These are phyloP conservation scores for Amblyjoppa proteus DNA, from an alignment of 2,888 invertebrate species.

Conservation along the genomic window DNA sequence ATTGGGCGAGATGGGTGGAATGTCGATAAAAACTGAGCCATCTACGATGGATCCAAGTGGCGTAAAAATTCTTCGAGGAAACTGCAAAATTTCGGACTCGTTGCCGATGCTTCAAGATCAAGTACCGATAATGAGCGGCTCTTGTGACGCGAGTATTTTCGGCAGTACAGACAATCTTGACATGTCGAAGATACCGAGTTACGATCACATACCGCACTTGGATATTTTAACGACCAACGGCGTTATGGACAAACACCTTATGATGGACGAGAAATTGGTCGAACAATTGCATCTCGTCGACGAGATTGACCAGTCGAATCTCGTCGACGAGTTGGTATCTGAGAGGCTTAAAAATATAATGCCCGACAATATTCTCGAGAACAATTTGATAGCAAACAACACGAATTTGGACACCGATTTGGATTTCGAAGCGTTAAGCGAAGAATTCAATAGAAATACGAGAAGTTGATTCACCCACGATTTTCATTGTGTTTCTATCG, in stretches of 20 bases:
- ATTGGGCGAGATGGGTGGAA: conserved; percentile 61
- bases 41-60: conserved; percentile 50
- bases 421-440: conserved; percentile 82
- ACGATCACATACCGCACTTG: conserved; percentile 81
- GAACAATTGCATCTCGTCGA: conserved; percentile 81
- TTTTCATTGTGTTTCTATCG: not conserved
- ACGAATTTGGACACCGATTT: conserved; percentile 80
- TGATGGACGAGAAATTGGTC: conserved; percentile 82
- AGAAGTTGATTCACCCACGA: conserved; percentile 79
- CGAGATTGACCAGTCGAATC: conserved; percentile 81
- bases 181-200: conserved; percentile 78
- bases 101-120: conserved; percentile 77
- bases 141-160: conserved; percentile 79
- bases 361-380: conserved; percentile 81
- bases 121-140: conserved; percentile 79
- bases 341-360: conserved; percentile 82
- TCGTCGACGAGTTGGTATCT: conserved; percentile 81
- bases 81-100: conserved; percentile 74
- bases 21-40: conserved; percentile 66
- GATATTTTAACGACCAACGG: conserved; percentile 80
- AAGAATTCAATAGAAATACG: conserved; percentile 82
- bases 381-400: conserved; percentile 79
- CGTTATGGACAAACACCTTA: conserved; percentile 79
- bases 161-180: conserved; percentile 80
- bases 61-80: conserved; percentile 42